Conservation (phyloP, 2,888 invertebrate genomes). For the Epinotia ramella region DNA sequence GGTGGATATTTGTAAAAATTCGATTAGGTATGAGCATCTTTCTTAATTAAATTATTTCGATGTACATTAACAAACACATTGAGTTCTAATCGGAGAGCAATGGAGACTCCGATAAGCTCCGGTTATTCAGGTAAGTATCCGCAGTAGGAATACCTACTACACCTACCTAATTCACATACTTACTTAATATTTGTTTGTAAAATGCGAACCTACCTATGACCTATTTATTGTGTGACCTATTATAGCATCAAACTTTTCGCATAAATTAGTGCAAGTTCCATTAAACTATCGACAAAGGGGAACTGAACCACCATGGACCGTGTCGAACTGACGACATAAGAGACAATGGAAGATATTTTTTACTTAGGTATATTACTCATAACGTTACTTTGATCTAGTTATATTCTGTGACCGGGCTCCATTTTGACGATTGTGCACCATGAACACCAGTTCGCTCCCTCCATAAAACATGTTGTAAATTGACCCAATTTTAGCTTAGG, state of each 20-base stretch:
- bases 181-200: background rate
- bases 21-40: background rate
- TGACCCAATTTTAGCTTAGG: background rate
- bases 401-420: background rate
- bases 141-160: background rate
- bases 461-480: conserved; percentile 1
- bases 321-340: too few relatives aligned
- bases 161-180: background rate
- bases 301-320: too few relatives aligned
- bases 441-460: background rate
- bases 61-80: background rate
- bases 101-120: background rate
- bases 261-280: too few relatives aligned
- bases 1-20: too few relatives aligned
- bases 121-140: background rate
- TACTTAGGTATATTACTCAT: too few relatives aligned
- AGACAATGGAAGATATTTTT: background rate
- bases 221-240: too few relatives aligned
- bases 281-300: too few relatives aligned
- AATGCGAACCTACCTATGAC: too few relatives aligned
- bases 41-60: background rate
- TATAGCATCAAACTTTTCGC: background rate
- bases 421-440: background rate
- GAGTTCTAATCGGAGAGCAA: background rate
- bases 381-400: background rate